phyloP scores from a whole-genome alignment of 2,797 vertebrate species.

The Loriculus beryllinus region DNA sequence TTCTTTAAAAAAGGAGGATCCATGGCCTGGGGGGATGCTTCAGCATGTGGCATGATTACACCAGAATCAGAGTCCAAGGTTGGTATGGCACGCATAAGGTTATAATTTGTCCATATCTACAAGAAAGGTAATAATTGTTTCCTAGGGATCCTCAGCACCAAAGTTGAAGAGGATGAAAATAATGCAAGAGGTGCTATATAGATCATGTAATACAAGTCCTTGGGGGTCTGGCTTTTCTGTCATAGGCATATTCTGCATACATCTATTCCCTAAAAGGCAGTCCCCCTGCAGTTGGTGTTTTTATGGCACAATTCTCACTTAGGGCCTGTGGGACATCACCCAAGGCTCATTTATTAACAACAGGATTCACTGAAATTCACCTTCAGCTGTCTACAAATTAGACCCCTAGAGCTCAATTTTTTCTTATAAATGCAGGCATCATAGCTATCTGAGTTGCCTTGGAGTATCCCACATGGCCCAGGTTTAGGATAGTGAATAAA shows the following conservation, averaged over 20 bases:
- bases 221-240: background rate
- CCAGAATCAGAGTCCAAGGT: background rate
- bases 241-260: background rate
- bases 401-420: background rate
- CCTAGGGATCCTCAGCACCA: background rate
- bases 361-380: slow-evolving; percentile 18
- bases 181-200: background rate
- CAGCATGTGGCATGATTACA: background rate
- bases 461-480: background rate
- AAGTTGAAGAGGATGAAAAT: background rate
- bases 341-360: slow-evolving; percentile 21
- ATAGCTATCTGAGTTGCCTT: background rate
- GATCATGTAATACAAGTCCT: background rate
- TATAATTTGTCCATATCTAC: background rate
- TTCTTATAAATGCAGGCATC: background rate
- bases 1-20: background rate
- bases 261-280: background rate
- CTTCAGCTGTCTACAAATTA: slow-evolving; percentile 9
- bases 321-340: background rate
- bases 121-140: background rate
- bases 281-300: background rate
- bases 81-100: background rate
- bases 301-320: background rate
- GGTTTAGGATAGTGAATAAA: background rate
- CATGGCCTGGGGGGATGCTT: background rate